A percentile compares a stretch with the other conserved stretches of the same genome.
Evolutionary conservation across 1,140 invertebrate genomes (phyloP).

Genomic region (Drosophila repletoides): DNA sequence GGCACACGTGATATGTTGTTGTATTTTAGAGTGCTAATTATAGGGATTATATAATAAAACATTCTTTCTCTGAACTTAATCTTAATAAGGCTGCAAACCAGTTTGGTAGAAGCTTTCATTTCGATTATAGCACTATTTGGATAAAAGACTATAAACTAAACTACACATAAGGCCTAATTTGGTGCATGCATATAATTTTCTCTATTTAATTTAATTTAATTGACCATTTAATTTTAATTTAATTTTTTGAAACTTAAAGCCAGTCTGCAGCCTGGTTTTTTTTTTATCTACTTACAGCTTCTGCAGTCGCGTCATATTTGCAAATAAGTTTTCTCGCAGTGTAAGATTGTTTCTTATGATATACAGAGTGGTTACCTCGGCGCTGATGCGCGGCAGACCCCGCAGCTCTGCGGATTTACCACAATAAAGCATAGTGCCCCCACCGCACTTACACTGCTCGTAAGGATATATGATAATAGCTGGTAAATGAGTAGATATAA

Average conservation of each 20-base stretch:
- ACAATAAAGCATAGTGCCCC: slow-evolving; percentile 63
- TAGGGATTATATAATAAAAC: too few relatives aligned
- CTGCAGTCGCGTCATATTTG: slow-evolving; percentile 52
- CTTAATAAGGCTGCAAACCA: too few relatives aligned
- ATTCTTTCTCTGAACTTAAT: too few relatives aligned
- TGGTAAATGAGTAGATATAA: slow-evolving; percentile 17
- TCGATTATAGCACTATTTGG: too few relatives aligned
- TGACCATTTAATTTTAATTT: background rate
- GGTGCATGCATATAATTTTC: too few relatives aligned
- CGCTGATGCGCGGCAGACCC: slow-evolving; percentile 54
- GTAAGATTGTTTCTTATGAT: slow-evolving; percentile 69
- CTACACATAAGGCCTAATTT: too few relatives aligned
- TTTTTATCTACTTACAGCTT: slow-evolving; percentile 61
- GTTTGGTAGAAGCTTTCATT: too few relatives aligned
- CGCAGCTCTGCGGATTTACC: slow-evolving; percentile 56
- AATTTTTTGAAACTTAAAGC: too few relatives aligned
- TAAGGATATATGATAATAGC: slow-evolving; percentile 76
- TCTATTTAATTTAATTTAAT: background rate
- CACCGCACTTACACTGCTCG: slow-evolving; percentile 51
- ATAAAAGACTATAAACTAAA: too few relatives aligned
- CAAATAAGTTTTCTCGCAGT: slow-evolving; percentile 53
- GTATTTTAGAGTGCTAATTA: slow-evolving; percentile 66
- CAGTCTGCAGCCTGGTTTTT: too few relatives aligned
- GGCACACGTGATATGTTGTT: slow-evolving; percentile 81
- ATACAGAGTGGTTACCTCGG: slow-evolving; percentile 68